Evolutionary conservation across 2,797 vertebrate species (phyloP).

Genomic region (Tokudaia tokunoshimensis): DNA sequence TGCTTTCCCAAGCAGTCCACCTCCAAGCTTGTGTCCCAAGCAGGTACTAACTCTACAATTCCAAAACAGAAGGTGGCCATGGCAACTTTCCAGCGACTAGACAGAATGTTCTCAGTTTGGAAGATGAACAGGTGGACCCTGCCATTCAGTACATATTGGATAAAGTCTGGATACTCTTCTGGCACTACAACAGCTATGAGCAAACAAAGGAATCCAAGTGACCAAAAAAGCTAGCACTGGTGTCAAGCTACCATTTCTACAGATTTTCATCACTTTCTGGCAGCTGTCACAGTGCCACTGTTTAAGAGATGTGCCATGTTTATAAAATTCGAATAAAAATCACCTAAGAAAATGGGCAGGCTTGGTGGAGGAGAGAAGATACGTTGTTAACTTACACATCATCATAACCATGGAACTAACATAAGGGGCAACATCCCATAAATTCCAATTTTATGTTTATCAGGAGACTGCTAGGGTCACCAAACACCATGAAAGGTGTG

Average conservation of each 20-base stretch:
- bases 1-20: not conserved
- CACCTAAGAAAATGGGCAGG: not conserved
- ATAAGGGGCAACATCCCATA: not conserved
- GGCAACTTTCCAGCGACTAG: constrained; percentile 57
- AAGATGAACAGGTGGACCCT: constrained; percentile 20
- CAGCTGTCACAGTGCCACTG: not conserved
- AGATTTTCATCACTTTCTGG: not conserved
- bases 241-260: not conserved
- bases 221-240: not conserved
- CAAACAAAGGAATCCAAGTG: constrained; percentile 33
- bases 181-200: constrained; percentile 37
- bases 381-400: constrained; percentile 6
- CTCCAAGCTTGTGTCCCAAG: not conserved
- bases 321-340: constrained; percentile 29
- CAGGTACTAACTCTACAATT: not conserved
- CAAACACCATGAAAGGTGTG: constrained; percentile 13
- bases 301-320: not conserved
- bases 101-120: constrained; percentile 56
- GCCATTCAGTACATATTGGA: not conserved
- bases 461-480: not conserved
- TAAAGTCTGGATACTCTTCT: not conserved
- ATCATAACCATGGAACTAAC: not conserved
- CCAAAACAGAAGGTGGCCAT: constrained; percentile 32
- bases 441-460: not conserved
- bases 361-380: not conserved